These are phyloP conservation scores for Hyphantria cunea DNA, from an alignment of 1,140 invertebrate genomes.

Conservation along the genomic window DNA sequence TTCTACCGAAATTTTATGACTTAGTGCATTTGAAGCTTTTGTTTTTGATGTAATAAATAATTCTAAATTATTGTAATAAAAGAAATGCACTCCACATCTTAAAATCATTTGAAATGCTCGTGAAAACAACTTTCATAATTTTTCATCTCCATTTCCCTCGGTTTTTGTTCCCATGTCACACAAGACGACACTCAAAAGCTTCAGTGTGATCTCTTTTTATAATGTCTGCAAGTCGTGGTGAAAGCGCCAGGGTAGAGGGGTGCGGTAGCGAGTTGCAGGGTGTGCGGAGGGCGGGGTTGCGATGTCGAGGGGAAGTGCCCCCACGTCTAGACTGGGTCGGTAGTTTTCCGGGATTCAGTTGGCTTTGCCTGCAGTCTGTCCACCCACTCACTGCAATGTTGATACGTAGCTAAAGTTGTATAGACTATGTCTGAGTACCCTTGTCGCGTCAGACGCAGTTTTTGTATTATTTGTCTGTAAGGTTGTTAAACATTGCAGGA, in stretches of 20 bases:
- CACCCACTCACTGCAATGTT: slow-evolving; percentile 74
- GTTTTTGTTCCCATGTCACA: slow-evolving; percentile 60
- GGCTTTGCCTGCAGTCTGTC: slow-evolving; percentile 76
- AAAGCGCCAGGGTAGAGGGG: slow-evolving; percentile 68
- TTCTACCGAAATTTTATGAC: no score
- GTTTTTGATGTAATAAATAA: no score
- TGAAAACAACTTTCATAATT: slow-evolving; percentile 48
- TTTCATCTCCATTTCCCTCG: slow-evolving; percentile 47
- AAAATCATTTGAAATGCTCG: slow-evolving; percentile 29
- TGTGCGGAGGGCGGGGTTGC: slow-evolving; percentile 39
- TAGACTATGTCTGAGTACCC: slow-evolving; percentile 67
- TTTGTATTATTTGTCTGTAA: slow-evolving; percentile 65
- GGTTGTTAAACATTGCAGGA: slow-evolving; percentile 28
- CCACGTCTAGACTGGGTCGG: slow-evolving; percentile 81
- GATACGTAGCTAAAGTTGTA: slow-evolving; percentile 52
- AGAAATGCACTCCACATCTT: no score
- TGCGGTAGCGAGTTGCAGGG: slow-evolving; percentile 35
- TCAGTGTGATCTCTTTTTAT: slow-evolving; percentile 73
- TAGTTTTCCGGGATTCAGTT: slow-evolving; percentile 81
- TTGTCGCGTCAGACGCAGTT: slow-evolving; percentile 68
- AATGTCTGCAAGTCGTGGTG: slow-evolving; percentile 78
- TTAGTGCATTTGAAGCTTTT: no score
- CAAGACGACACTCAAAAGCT: slow-evolving; percentile 63
- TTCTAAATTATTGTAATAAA: no score
- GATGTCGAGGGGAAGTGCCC: slow-evolving; percentile 68